A percentile compares a stretch with the other conserved stretches of the same genome.
These are phyloP conservation scores for Phalacrocorax aristotelis DNA, from an alignment of 2,113 vertebrate genomes.

Conservation along the genomic window DNA sequence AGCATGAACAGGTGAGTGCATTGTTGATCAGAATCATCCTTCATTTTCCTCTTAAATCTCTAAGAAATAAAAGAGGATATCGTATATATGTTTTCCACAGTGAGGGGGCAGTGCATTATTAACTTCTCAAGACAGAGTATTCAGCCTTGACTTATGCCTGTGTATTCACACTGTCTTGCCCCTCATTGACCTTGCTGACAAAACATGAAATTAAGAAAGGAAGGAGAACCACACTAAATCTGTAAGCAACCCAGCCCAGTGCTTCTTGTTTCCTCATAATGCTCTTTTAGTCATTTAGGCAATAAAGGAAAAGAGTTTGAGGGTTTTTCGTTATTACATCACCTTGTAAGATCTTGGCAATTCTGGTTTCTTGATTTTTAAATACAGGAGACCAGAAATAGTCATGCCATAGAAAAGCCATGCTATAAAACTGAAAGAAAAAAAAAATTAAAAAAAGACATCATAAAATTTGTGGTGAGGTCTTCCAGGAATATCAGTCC, in stretches of 20 bases:
- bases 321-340: neutral
- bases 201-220: neutral
- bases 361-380: slow-evolving; percentile 86
- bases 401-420: slow-evolving; percentile 88
- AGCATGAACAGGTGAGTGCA: neutral
- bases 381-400: slow-evolving; percentile 83
- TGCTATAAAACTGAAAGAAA: slow-evolving; percentile 79
- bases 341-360: slow-evolving; percentile 84
- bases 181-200: neutral
- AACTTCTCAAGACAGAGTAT: neutral
- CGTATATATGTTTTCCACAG: neutral
- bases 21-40: neutral
- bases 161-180: neutral
- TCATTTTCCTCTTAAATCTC: neutral
- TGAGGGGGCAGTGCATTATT: neutral
- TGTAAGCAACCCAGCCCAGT: neutral
- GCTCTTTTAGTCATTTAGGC: neutral
- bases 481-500: neutral
- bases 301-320: neutral
- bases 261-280: neutral
- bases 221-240: neutral
- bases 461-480: neutral
- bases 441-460: neutral
- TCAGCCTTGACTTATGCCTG: neutral
- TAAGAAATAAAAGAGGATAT: neutral